Evolutionary conservation across 2,888 invertebrate genomes (phyloP).

Genomic region (Sarcophaga subvicina): DNA sequence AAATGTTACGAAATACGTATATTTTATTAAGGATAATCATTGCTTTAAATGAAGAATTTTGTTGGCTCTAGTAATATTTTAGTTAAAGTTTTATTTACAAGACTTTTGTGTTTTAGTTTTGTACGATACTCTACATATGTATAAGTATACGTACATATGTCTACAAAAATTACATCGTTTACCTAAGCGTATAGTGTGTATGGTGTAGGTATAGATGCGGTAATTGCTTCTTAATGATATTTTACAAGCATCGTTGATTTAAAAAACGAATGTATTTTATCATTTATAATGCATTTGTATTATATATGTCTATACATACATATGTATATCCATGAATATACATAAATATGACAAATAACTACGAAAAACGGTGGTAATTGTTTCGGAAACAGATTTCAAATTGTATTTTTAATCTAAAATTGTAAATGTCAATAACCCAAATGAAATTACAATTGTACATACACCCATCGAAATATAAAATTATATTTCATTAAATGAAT

Average conservation of each 20-base stretch:
- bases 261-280: constrained; percentile 18
- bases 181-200: constrained; percentile 37
- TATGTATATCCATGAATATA: background rate
- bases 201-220: background rate
- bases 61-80: too few species aligned
- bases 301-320: background rate
- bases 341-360: background rate
- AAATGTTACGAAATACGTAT: too few species aligned
- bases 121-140: background rate
- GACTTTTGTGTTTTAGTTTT: too few species aligned
- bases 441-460: background rate
- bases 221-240: constrained; percentile 52
- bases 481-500: too few species aligned
- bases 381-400: background rate
- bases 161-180: constrained; percentile 43
- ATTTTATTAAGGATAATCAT: too few species aligned
- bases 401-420: constrained; percentile 10
- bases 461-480: too few species aligned
- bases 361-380: background rate
- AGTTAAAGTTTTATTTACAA: too few species aligned
- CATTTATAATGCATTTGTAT: background rate
- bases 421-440: constrained; percentile 76
- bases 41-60: too few species aligned
- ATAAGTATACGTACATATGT: background rate
- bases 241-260: constrained; percentile 74